Base-by-base conservation (phyloP, 1,140 invertebrate species). In the Sinonovacula constricta region DNA sequence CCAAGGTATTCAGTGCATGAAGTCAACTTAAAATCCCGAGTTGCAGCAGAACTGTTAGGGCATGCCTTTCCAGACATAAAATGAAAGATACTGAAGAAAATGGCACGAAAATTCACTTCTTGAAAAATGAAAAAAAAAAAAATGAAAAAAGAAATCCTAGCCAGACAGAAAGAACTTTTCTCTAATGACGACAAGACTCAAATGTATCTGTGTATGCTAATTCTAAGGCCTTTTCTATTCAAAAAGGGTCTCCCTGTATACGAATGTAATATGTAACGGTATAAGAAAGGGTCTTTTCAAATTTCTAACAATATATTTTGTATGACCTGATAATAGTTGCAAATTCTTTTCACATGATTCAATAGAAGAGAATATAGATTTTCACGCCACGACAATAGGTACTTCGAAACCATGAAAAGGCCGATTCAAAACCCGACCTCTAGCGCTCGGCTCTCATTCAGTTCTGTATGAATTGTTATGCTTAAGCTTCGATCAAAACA, bases 301-400 rank as follows among this genome's bases (percentile, higher is more conserved):
- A 86, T 83, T 84, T 84, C 85, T 80, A 86, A 86, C 85, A 86
- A 86, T 86, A 86, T 86, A 86, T 86, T 86, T 86, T 86, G 81
- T 79, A 79, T 56, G 63, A 59, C 54, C 72, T 84, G 85, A 86
- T 86, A 86, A 86, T 86, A 78, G 85, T 67, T 57, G 67, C 81
- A 83, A 84, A 86, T 83, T 83, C 83, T 77, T 83, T 86, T 86
- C 83, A 84, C 56, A 68, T 77, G 72, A 39, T 65, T 85, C 67
- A 83, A 85, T 85, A 78, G 78, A 56, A 70, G 63, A 72, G 77
- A 79, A 82, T 84, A 86, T 86, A 84, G 85, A 86, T 86, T 86
- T 86, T 84, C 83, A 86, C 83, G 81, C 68, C 67, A 66, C 49
- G 56, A 78, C 79, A 78, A 78, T 69, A 33, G 54, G 33, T 53